These are phyloP conservation scores for Euzetes globulus DNA, from an alignment of 2,888 invertebrate genomes.

Conservation along the genomic window DNA sequence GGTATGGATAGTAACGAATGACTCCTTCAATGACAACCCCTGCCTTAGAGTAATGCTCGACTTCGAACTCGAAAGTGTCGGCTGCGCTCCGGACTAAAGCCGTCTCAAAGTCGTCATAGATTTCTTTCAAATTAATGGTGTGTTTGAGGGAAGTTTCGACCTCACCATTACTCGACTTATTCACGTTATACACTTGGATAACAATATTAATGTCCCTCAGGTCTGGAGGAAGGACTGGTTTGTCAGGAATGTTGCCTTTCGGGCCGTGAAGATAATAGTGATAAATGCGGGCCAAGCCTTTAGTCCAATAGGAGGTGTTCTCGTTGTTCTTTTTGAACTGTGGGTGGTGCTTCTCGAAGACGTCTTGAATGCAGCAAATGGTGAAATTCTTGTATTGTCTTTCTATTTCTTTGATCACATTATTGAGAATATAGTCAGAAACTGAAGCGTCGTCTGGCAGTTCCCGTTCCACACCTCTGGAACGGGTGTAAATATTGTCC, in stretches of 20 bases:
- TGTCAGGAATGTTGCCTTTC: not conserved
- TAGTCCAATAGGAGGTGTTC: not conserved
- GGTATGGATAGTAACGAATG: slow-evolving; percentile 13
- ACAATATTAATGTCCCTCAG: not conserved
- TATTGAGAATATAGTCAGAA: not conserved
- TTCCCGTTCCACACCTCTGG: not conserved
- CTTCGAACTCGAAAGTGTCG: not conserved
- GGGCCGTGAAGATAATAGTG: slow-evolving; percentile 28
- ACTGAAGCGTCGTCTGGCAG: not conserved
- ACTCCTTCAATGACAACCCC: not conserved
- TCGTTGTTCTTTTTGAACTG: not conserved
- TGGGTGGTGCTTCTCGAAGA: not conserved
- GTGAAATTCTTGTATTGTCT: not conserved
- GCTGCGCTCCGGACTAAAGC: not conserved
- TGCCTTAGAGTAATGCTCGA: not conserved
- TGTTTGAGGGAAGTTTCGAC: not conserved
- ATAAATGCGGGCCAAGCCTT: slow-evolving; percentile 15
- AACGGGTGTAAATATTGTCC: not conserved
- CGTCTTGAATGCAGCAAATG: not conserved
- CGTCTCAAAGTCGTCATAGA: not conserved
- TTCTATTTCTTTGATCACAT: not conserved
- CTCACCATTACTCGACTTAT: no score
- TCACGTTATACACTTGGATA: not conserved
- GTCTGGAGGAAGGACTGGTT: not conserved
- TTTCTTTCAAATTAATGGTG: not conserved